Evolutionary conservation across 2,797 vertebrate species (phyloP).

Genomic region (Mareca penelope): DNA sequence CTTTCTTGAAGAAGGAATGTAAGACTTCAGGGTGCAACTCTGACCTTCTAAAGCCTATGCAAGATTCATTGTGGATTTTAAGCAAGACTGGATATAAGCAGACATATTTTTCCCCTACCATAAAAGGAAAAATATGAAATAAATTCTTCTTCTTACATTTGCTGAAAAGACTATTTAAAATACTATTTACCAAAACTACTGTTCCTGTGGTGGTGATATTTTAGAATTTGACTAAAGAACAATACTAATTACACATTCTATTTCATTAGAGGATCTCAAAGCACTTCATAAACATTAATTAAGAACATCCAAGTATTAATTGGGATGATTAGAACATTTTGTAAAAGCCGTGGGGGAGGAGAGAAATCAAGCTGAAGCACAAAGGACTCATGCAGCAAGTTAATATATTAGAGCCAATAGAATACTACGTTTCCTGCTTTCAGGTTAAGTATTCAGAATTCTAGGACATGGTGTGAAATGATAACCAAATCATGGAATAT

Average conservation of each 20-base stretch:
- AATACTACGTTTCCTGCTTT: neutral
- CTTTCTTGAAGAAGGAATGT: neutral
- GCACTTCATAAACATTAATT: constrained; percentile 50
- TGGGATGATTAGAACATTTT: constrained; percentile 55
- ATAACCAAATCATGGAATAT: neutral
- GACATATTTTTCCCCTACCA: neutral
- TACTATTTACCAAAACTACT: neutral
- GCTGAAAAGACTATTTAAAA: neutral
- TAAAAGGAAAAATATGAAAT: neutral
- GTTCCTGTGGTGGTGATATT: neutral
- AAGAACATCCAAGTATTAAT: constrained; percentile 48
- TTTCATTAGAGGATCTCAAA: constrained; percentile 62
- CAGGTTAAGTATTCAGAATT: constrained; percentile 13
- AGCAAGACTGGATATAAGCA: neutral
- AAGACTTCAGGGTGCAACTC: neutral
- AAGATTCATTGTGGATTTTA: neutral
- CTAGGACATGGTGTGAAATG: neutral
- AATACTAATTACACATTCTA: constrained; percentile 35
- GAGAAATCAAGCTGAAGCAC: constrained; percentile 33
- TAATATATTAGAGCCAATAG: constrained; percentile 31
- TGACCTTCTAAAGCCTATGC: neutral
- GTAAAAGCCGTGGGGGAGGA: constrained; percentile 4
- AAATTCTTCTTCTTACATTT: neutral
- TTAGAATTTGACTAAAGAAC: constrained; percentile 39
- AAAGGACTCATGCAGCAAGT: constrained; percentile 9